These are phyloP conservation scores for Anguilla marmorata DNA, from an alignment of 2,797 vertebrate genomes.

Conservation along the genomic window DNA sequence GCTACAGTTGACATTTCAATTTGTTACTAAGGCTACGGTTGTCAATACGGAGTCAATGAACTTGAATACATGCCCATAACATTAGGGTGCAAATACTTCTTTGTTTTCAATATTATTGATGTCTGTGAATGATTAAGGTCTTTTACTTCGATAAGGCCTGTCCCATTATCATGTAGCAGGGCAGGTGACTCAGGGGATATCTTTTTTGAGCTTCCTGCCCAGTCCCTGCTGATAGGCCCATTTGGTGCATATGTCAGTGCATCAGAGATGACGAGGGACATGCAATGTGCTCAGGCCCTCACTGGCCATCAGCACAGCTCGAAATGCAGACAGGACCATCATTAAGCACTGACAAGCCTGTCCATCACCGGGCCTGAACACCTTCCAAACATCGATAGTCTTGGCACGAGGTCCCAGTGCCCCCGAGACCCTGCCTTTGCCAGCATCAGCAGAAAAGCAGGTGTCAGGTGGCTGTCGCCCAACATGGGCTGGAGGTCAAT, in stretches of 20 bases:
- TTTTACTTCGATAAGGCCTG: slow-evolving; percentile 40
- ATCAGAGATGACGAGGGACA: neutral
- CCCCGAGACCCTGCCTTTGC: slow-evolving; percentile 64
- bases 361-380: slow-evolving; percentile 59
- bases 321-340: slow-evolving; percentile 41
- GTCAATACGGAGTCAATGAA: slow-evolving; percentile 68
- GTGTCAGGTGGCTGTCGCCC: slow-evolving; percentile 50
- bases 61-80: slow-evolving; percentile 63
- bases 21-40: slow-evolving; percentile 64
- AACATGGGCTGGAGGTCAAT: slow-evolving; percentile 69
- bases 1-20: slow-evolving; percentile 73
- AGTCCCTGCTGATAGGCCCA: neutral
- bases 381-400: slow-evolving; percentile 66
- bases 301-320: neutral
- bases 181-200: neutral
- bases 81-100: slow-evolving; percentile 52
- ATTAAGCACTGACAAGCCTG: slow-evolving; percentile 61
- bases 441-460: slow-evolving; percentile 70
- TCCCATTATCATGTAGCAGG: slow-evolving; percentile 17
- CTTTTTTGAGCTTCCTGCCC: neutral
- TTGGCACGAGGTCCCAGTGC: slow-evolving; percentile 42
- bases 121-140: slow-evolving; percentile 56
- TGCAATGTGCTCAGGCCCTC: neutral
- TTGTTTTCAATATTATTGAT: slow-evolving; percentile 63
- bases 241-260: slow-evolving; percentile 9